Evolutionary conservation across 2,797 vertebrate species (phyloP).

Genomic region (Gallirallus australis): DNA sequence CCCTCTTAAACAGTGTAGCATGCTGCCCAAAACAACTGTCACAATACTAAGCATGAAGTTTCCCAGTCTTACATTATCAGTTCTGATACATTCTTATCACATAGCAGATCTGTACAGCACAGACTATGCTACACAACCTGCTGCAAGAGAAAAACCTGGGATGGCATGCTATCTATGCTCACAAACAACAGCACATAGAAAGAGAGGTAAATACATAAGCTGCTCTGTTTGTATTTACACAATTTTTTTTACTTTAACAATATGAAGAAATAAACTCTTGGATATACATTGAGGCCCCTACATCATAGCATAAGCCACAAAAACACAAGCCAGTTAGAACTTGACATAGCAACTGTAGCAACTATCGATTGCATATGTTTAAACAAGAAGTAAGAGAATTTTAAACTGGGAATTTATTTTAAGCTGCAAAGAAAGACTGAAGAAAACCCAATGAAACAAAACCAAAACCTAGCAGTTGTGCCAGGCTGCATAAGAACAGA

Average conservation of each 20-base stretch:
- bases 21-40: not conserved
- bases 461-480: not conserved
- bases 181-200: not conserved
- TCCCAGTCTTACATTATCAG: not conserved
- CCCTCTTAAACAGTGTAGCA: not conserved
- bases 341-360: not conserved
- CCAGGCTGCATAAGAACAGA: not conserved
- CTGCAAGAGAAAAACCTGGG: not conserved
- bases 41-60: not conserved
- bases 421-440: not conserved
- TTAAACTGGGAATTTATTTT: not conserved
- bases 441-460: not conserved
- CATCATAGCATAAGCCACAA: not conserved
- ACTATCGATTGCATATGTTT: not conserved
- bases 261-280: not conserved
- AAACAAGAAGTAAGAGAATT: not conserved
- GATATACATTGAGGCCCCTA: not conserved
- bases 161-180: not conserved
- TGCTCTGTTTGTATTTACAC: not conserved
- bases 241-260: not conserved
- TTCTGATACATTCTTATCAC: not conserved
- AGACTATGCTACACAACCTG: not conserved
- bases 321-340: not conserved
- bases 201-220: not conserved
- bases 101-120: not conserved